These are phyloP conservation scores for Conops quadrifasciatus DNA, from an alignment of 2,888 invertebrate species.

Conservation along the genomic window DNA sequence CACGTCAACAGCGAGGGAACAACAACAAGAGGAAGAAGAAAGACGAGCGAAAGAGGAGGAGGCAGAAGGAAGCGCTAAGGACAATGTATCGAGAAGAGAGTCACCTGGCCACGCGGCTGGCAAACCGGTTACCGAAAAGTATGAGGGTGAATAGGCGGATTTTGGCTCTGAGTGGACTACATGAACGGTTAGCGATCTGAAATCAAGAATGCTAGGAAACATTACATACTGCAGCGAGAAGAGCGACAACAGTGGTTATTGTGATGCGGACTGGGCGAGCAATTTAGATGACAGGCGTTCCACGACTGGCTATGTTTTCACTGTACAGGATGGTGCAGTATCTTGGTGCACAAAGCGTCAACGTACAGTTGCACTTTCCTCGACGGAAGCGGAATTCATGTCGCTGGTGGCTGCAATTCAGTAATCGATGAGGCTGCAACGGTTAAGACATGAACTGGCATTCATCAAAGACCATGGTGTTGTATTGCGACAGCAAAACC, in stretches of 20 bases:
- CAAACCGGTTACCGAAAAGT: too few species aligned
- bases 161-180: too few species aligned
- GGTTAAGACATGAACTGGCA: constrained; percentile 24
- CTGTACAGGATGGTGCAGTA: constrained; percentile 39
- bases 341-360: constrained; percentile 43
- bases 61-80: too few species aligned
- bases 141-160: too few species aligned
- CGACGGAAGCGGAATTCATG: constrained; percentile 45
- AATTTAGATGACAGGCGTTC: constrained; percentile 31
- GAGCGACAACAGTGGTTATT: constrained; percentile 30
- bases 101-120: too few species aligned
- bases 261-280: constrained; percentile 32
- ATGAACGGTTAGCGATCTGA: too few species aligned
- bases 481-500: constrained; percentile 38
- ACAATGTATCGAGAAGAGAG: too few species aligned
- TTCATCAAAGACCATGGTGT: constrained; percentile 16
- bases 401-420: constrained; percentile 41
- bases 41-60: too few species aligned
- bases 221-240: constrained; percentile 2
- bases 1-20: too few species aligned
- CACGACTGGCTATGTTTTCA: constrained; percentile 13
- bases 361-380: constrained; percentile 41
- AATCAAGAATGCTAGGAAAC: not conserved
- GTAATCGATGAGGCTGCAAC: constrained; percentile 41
- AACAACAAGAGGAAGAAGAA: too few species aligned